Conservation (phyloP, 1,140 invertebrate species). For the Macrocentrus cingulum region DNA sequence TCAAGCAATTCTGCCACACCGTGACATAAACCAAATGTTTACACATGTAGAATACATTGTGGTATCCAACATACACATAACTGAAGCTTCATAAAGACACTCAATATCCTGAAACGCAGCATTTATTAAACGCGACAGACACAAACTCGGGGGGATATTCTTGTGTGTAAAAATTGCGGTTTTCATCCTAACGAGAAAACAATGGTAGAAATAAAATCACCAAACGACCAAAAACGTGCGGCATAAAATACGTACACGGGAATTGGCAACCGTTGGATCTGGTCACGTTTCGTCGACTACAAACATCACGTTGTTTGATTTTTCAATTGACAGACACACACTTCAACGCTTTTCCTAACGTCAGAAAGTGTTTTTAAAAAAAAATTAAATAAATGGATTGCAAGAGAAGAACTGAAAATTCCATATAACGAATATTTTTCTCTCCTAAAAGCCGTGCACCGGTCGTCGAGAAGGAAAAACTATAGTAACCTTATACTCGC, state of each 20-base stretch:
- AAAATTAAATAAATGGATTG: neutral
- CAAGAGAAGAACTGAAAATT: conserved; percentile 8
- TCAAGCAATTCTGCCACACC: neutral
- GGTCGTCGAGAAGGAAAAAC: neutral
- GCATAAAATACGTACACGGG: neutral
- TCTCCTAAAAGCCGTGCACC: neutral
- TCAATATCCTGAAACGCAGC: too few species aligned
- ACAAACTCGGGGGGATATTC: too few species aligned
- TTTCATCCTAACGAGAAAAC: too few species aligned
- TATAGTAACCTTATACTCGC: conserved; percentile 1
- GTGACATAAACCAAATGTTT: conserved; percentile 1
- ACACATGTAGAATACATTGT: neutral
- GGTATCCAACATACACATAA: neutral
- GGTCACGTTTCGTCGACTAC: conserved; percentile 23
- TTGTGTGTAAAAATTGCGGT: too few species aligned
- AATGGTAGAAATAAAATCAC: too few species aligned
- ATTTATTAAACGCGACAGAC: too few species aligned
- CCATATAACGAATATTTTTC: neutral
- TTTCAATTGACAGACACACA: conserved; percentile 21
- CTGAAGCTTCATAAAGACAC: too few species aligned
- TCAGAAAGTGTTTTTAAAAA: conserved; percentile 8
- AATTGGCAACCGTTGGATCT: conserved; percentile 9
- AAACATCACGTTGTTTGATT: conserved; percentile 25
- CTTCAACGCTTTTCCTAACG: conserved; percentile 17
- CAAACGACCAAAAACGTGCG: too few species aligned